phyloP scores from a whole-genome alignment of 2,888 invertebrate genomes.

The Fabriciana adippe region DNA sequence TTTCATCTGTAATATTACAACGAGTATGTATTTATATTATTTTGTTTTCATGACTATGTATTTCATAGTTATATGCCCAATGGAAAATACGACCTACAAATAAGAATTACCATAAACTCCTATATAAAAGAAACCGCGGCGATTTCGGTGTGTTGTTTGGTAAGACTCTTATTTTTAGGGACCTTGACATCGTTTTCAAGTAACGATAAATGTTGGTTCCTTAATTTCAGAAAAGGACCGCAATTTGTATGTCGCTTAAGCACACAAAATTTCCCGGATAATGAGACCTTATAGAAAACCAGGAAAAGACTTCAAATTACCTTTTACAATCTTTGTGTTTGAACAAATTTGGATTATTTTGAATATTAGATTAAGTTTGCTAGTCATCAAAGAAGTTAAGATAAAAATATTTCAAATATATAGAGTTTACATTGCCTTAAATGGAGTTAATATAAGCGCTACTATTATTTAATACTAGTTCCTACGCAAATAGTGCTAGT shows the following conservation, averaged over 20 bases:
- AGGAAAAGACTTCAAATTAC: background rate
- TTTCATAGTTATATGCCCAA: too few relatives aligned
- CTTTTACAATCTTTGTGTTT: background rate
- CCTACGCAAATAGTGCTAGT: too few relatives aligned
- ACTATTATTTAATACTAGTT: too few relatives aligned
- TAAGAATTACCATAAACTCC: too few relatives aligned
- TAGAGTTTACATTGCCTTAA: too few relatives aligned
- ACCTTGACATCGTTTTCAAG: slow-evolving; percentile 29
- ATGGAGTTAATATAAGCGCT: too few relatives aligned
- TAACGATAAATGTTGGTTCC: slow-evolving; percentile 34
- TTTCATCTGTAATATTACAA: too few relatives aligned
- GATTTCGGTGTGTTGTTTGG: background rate
- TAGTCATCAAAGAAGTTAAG: too few relatives aligned
- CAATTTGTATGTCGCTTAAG: slow-evolving; percentile 35
- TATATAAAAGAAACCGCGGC: background rate
- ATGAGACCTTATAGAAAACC: slow-evolving; percentile 30
- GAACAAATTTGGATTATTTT: background rate
- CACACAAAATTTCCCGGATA: slow-evolving; percentile 31
- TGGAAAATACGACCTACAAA: too few relatives aligned
- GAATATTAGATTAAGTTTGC: background rate
- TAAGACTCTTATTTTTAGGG: slow-evolving; percentile 18
- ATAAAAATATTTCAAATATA: too few relatives aligned
- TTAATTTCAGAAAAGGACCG: slow-evolving; percentile 35
- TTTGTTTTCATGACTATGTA: too few relatives aligned
- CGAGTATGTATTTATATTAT: too few relatives aligned